Evolutionary conservation across 23 tunicate species (phyloP).

Genomic region (Styela plicata): DNA sequence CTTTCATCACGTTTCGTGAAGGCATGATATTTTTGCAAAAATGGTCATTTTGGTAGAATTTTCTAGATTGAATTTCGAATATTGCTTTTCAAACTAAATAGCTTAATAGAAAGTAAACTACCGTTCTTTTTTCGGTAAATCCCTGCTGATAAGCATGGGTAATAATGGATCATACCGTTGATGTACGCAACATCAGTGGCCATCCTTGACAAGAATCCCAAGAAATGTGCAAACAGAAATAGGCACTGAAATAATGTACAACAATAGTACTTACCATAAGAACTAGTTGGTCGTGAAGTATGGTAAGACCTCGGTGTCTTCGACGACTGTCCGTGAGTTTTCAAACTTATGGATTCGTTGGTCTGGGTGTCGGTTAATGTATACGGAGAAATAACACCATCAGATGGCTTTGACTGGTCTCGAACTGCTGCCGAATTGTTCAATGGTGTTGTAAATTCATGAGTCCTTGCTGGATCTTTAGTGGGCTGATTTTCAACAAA

Average conservation of each 20-base stretch:
- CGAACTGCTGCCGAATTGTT: not conserved
- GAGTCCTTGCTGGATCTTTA: not conserved
- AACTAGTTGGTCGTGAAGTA: not conserved
- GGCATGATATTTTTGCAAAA: no score
- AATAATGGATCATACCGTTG: no score
- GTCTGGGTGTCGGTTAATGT: slow-evolving; percentile 12
- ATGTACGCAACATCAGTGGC: no score
- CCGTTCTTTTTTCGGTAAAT: no score
- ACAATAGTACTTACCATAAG: slow-evolving; percentile 4
- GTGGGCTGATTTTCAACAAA: not conserved
- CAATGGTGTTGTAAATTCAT: not conserved
- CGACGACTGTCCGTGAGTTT: slow-evolving; percentile 1
- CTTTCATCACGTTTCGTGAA: no score
- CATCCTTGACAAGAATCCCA: no score
- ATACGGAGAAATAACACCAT: slow-evolving; percentile 14
- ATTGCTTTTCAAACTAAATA: no score
- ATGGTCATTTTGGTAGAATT: no score
- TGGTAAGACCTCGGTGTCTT: slow-evolving; percentile 1
- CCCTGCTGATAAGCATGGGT: no score
- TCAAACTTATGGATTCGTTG: slow-evolving; percentile 10
- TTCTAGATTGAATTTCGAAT: no score
- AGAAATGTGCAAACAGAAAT: no score
- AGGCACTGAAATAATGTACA: not conserved
- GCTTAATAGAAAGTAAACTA: no score
- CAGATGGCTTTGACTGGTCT: not conserved